Evolutionary conservation across 2,797 vertebrate genomes (phyloP), one percentile per base, ranked within the genome.

Genomic region (Acridotheres tristis): DNA sequence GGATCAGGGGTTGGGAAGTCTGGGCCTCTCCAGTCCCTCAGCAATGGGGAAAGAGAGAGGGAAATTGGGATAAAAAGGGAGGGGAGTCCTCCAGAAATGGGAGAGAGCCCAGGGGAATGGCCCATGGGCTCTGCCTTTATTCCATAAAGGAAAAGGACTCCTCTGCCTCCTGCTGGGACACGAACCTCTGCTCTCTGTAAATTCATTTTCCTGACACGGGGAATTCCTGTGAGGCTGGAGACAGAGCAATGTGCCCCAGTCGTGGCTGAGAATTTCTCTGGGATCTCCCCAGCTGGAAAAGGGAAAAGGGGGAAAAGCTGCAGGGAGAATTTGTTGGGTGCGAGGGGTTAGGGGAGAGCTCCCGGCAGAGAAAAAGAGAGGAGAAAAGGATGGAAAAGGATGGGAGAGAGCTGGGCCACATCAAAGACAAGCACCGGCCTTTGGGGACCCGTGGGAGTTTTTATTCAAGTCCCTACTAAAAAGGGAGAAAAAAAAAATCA

Each of bases 401-500:
- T 5, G 18, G 32, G 74, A 85, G 75, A 62, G 80, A 76, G 78
- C 92, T 82, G 8, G 4, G 54, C 55, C 38, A 40, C 88, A 94
- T 92, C 92, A 95, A 96, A 94, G 93, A n/a, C 48, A 83, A n/a
- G 43, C 48, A 4, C 13, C 8, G 1, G 74, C 59, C 89, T 75
- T 4, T 1, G 27, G 94, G 45, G 89, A 67, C 36, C 17, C 3
- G 0, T 19, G 27, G 19, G 53, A 71, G 91, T 61, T 86, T 96
- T 83, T 71, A 88, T 92, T 88, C 68, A 58, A 84, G 94, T 59
- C 91, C 34, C 7, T 6, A 9, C 53, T 87, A 89, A 95, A 90
- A 91, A 86, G 36, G 36, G 36, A 36, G 73, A 14, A 85, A 78
- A 87, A 87, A 82, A 88, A 91, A 68, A 96, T 94, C 91, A 90